Evolutionary conservation across 37 sponge, comb jelly and placozoan species (phyloP).

Genomic region (Chondrosia reniformis): DNA sequence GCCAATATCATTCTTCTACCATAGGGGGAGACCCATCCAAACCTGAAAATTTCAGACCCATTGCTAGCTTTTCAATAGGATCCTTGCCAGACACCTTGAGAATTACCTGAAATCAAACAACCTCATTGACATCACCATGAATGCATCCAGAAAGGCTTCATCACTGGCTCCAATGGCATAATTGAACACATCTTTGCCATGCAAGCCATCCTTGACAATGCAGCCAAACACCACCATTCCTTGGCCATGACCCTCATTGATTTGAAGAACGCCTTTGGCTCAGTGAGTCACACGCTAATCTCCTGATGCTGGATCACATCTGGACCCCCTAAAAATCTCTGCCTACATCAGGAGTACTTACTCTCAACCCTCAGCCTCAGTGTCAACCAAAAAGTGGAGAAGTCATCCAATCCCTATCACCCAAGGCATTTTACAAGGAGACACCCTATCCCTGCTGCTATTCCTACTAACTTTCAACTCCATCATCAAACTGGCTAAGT

Average conservation of each 20-base stretch:
- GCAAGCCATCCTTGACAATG: constrained; percentile 1
- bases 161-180: constrained; percentile 5
- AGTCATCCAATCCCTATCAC: neutral
- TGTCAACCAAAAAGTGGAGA: neutral
- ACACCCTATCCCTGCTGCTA: neutral
- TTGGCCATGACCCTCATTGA: neutral
- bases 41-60: constrained; percentile 14
- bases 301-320: neutral
- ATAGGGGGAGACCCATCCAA: neutral
- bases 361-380: neutral
- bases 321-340: neutral
- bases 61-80: neutral
- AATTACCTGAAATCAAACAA: neutral
- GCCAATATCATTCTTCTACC: constrained; percentile 20
- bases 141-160: constrained; percentile 12
- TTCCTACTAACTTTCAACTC: neutral
- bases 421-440: neutral
- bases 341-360: neutral
- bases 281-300: neutral
- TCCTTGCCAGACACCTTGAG: constrained; percentile 17
- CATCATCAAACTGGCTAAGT: neutral
- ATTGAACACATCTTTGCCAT: constrained; percentile 6
- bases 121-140: neutral
- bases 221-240: neutral
- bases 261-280: constrained; percentile 4